Evolutionary conservation across 2,797 vertebrate species (phyloP).

Genomic region (Malacoctenus gilli): DNA sequence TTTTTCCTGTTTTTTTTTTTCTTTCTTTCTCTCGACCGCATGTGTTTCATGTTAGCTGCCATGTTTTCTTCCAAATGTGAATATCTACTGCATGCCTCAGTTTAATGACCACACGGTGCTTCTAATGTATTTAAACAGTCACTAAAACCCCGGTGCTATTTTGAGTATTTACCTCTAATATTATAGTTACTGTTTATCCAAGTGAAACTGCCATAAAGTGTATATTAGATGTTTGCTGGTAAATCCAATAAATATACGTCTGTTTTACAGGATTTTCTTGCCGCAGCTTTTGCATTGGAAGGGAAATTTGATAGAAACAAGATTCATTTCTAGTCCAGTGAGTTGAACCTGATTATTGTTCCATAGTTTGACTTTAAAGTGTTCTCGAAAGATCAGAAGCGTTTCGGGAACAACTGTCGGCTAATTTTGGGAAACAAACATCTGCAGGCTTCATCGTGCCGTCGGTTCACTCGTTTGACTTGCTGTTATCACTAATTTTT

Average conservation of each 20-base stretch:
- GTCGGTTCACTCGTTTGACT: too few relatives aligned
- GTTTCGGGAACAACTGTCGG: too few relatives aligned
- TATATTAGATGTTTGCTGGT: conserved; percentile 65
- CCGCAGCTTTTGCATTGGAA: conserved; percentile 10
- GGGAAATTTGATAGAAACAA: not conserved
- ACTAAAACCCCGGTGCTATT: conserved; percentile 25
- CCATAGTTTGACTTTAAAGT: too few relatives aligned
- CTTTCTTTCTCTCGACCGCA: too few relatives aligned
- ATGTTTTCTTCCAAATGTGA: conserved; percentile 61
- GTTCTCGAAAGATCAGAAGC: too few relatives aligned
- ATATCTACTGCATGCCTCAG: conserved; percentile 64
- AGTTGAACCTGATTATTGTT: too few relatives aligned
- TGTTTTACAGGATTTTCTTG: conserved; percentile 18
- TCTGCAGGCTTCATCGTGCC: too few relatives aligned
- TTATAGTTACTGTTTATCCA: conserved; percentile 40
- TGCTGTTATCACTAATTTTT: too few relatives aligned
- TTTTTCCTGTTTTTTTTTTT: too few relatives aligned
- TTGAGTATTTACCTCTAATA: conserved; percentile 27
- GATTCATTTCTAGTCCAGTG: too few relatives aligned
- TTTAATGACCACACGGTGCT: conserved; percentile 63
- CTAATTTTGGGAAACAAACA: too few relatives aligned
- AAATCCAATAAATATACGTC: conserved; percentile 55
- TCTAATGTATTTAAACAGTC: conserved; percentile 41
- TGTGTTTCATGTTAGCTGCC: conserved; percentile 70
- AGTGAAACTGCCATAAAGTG: conserved; percentile 54